Base-by-base conservation (phyloP, 2,888 invertebrate genomes). In the Spialia ferax region DNA sequence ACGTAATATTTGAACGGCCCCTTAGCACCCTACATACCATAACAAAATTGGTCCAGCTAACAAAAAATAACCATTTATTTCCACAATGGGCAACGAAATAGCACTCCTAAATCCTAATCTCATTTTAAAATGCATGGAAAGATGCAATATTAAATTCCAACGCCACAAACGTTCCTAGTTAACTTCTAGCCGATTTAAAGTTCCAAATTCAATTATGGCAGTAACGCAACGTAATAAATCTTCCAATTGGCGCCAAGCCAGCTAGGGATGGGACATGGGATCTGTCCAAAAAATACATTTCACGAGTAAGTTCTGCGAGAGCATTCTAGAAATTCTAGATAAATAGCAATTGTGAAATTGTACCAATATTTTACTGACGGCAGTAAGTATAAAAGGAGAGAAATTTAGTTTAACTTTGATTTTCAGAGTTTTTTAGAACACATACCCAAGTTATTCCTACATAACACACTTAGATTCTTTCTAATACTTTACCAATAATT, bases 151-250 rank as follows among this genome's bases (percentile, higher is more conserved):
- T 50, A 1, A 50, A 50, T 22, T 6, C 22, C 22, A 8, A 22
- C 50, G 22, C 50, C 0, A 2, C 22, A 50, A 22, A 50, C 50
- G 50, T 22, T n/a, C n/a, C n/a, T n/a, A 45, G 45, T 18, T 45
- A 45, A 18, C 8, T 22, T 13, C n/a, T 22, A 13, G 4, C 22
- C 50, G 5, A 15, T 50, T 50, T 22, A 50, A 22, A 50, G 22
- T 50, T 50, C 22, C 22, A 50, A 50, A 50, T 50, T 50, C 50
- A 50, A 50, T 50, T 50, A 50, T 22, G 50, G 50, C 22, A n/a
- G n/a, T n/a, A n/a, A n/a, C 22, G 22, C 8, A 11, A 50, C 50
- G 50, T 50, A 3, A 50, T 50, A 50, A 50, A 50, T 50, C 13
- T 50, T 50, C 22, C 22, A 22, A 22, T 50, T 50, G 50, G 50